phyloP scores from a whole-genome alignment of 2,888 invertebrate genomes.

The Drepanosiphum platanoidis region DNA sequence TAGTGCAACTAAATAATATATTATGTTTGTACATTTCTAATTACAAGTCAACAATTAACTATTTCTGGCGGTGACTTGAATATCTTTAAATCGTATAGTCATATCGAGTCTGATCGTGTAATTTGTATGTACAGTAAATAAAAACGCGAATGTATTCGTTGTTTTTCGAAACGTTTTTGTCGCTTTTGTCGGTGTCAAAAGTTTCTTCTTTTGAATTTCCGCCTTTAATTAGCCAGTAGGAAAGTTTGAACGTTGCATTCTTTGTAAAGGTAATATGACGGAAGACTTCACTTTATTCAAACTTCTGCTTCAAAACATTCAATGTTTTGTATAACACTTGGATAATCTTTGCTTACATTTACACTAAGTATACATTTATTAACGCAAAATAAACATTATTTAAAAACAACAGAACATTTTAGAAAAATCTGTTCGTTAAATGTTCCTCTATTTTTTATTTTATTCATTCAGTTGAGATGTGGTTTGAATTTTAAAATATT shows the following conservation, averaged over 20 bases:
- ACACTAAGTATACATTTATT: neutral
- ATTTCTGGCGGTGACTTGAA: too few species aligned
- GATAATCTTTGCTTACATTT: neutral
- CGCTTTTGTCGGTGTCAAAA: neutral
- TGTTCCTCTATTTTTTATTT: neutral
- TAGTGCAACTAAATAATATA: too few species aligned
- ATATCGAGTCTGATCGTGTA: too few species aligned
- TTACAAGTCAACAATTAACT: too few species aligned
- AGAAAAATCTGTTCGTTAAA: neutral
- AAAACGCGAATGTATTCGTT: slow-evolving; percentile 1
- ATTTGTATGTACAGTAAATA: neutral
- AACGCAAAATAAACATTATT: slow-evolving; percentile 4
- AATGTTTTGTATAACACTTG: slow-evolving; percentile 7
- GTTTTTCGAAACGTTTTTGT: slow-evolving; percentile 10
- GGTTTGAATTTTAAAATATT: neutral
- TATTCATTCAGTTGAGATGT: neutral
- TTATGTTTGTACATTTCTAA: too few species aligned
- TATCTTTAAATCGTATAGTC: too few species aligned
- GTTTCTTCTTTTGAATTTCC: slow-evolving; percentile 29
- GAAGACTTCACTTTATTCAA: slow-evolving; percentile 19
- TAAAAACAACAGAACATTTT: neutral
- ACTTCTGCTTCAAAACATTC: slow-evolving; percentile 25
- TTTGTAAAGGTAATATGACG: slow-evolving; percentile 12
- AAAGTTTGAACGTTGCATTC: slow-evolving; percentile 36
- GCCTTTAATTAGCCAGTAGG: slow-evolving; percentile 48